Evolutionary conservation across 2,113 vertebrate species (phyloP).

Genomic region (Athene noctua): DNA sequence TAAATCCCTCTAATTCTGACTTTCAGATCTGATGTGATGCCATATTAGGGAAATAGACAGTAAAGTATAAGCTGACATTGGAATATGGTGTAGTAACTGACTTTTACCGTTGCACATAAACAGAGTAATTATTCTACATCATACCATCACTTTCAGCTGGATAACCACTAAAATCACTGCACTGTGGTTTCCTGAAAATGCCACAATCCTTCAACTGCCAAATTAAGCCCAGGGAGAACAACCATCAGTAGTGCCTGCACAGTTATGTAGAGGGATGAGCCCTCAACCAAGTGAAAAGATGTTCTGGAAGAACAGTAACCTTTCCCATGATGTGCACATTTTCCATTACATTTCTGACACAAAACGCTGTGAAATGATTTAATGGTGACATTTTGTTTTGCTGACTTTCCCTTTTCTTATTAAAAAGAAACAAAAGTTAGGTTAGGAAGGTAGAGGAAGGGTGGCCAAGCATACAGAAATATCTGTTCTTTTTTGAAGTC

Average conservation of each 20-base stretch:
- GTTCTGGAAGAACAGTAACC: slow-evolving; percentile 86
- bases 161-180: slow-evolving; percentile 79
- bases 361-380: slow-evolving; percentile 88
- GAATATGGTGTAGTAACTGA: slow-evolving; percentile 59
- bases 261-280: slow-evolving; percentile 73
- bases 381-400: slow-evolving; percentile 96
- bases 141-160: slow-evolving; percentile 66
- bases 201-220: slow-evolving; percentile 82
- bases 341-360: slow-evolving; percentile 89
- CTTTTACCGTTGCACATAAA: slow-evolving; percentile 73
- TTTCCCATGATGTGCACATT: slow-evolving; percentile 86
- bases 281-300: slow-evolving; percentile 74
- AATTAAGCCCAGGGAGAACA: slow-evolving; percentile 73
- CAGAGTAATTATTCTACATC: slow-evolving; percentile 73
- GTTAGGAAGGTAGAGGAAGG: slow-evolving; percentile 72
- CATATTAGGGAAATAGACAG: not conserved
- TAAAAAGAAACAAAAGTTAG: slow-evolving; percentile 77
- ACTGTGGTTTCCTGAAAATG: slow-evolving; percentile 81
- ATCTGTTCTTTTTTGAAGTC: slow-evolving; percentile 13
- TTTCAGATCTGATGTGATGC: not conserved
- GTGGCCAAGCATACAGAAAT: slow-evolving; percentile 74
- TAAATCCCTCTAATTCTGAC: slow-evolving; percentile 19
- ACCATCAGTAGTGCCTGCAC: slow-evolving; percentile 47
- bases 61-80: slow-evolving; percentile 53
- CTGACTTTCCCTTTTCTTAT: slow-evolving; percentile 83